These are phyloP conservation scores for Rhogogaster chlorosoma DNA, from an alignment of 2,888 invertebrate species.

Conservation along the genomic window DNA sequence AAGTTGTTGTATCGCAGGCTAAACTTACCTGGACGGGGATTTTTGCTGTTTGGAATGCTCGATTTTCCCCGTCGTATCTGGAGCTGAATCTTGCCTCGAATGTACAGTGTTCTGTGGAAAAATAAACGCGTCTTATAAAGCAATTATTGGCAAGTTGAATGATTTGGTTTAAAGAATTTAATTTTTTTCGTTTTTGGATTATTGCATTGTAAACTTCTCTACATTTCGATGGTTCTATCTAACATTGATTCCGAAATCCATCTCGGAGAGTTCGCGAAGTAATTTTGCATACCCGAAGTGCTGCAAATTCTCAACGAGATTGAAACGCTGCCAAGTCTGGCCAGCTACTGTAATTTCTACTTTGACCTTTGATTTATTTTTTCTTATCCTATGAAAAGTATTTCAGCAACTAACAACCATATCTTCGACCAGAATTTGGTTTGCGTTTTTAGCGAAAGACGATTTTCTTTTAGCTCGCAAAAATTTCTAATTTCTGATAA, in stretches of 20 bases:
- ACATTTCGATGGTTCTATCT: not conserved
- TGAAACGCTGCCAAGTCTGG: slow-evolving; percentile 5
- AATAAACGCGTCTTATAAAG: not conserved
- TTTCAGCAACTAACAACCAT: not conserved
- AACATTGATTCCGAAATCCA: not conserved
- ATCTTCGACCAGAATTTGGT: not conserved
- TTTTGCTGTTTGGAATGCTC: not conserved
- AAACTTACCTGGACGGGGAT: not conserved
- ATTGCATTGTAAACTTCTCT: not conserved
- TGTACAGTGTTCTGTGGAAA: slow-evolving; percentile 1
- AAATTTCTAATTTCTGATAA: not conserved
- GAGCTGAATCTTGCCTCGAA: not conserved
- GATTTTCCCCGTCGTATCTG: not conserved
- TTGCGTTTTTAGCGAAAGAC: not conserved
- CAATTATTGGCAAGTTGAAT: not conserved
- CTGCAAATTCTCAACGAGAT: not conserved
- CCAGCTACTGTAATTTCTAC: not conserved
- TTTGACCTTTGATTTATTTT: not conserved
- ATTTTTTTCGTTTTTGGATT: not conserved
- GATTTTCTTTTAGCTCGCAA: not conserved
- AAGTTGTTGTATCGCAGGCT: not conserved
- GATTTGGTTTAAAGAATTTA: not conserved
- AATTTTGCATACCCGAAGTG: not conserved
- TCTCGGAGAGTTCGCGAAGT: not conserved
- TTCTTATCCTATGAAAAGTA: not conserved